Evolutionary conservation across 2,113 vertebrate species (phyloP).

Genomic region (Mastomys coucha): DNA sequence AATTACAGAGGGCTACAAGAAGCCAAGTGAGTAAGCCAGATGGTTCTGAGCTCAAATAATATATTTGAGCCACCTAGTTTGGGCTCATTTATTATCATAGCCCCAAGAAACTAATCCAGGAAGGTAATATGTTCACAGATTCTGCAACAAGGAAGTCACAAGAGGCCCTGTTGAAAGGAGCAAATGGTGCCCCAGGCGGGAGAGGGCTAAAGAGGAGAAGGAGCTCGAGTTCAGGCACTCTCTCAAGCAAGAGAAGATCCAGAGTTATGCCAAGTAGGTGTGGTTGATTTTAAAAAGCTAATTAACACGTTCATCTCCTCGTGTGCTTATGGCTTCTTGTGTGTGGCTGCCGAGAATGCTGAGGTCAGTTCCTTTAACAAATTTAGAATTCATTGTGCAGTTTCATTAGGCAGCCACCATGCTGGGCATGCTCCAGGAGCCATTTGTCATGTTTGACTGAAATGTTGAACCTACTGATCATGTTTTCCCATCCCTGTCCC

Average conservation of each 20-base stretch:
- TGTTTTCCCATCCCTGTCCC: background rate
- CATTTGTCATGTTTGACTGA: background rate
- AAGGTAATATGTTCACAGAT: background rate
- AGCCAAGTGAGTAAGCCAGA: too few relatives aligned
- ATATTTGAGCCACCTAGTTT: background rate
- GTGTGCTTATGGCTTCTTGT: background rate
- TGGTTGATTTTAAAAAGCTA: background rate
- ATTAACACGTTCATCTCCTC: background rate
- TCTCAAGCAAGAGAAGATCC: background rate
- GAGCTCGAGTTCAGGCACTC: background rate
- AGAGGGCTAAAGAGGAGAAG: background rate
- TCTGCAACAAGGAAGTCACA: background rate
- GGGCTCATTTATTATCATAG: background rate
- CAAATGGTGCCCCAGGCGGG: background rate
- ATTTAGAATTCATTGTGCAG: background rate
- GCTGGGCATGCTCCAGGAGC: background rate
- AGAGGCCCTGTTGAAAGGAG: background rate
- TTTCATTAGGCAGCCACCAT: too few relatives aligned
- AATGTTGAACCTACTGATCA: background rate
- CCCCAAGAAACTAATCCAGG: background rate
- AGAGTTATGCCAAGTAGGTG: background rate
- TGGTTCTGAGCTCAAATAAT: too few relatives aligned
- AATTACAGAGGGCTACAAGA: too few relatives aligned
- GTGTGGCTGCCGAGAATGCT: background rate
- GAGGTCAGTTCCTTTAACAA: background rate